Percentiles rank a stretch among this genome's conserved stretches.
Evolutionary conservation across 2,888 invertebrate species (phyloP).

Genomic region (Caenorhabditis sp.): DNA sequence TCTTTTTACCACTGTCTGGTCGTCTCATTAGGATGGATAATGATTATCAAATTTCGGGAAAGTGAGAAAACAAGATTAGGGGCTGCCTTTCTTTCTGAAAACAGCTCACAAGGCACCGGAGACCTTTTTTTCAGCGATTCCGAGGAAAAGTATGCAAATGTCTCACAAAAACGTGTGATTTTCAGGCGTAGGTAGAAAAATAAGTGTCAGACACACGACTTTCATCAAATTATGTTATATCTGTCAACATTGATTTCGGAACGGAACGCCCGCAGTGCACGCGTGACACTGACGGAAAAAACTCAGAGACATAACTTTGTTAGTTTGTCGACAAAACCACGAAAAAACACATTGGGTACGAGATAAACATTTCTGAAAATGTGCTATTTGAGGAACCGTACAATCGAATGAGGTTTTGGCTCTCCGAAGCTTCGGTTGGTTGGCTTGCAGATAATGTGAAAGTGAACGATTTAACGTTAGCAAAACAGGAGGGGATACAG

Average conservation of each 20-base stretch:
- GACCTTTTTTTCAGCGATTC: not conserved
- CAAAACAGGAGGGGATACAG: too few species aligned
- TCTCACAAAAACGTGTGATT: too few species aligned
- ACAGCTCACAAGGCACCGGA: not conserved
- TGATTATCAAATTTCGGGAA: constrained; percentile 43
- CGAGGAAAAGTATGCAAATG: too few species aligned
- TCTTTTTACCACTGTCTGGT: constrained; percentile 13
- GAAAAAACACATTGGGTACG: not conserved
- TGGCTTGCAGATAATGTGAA: too few species aligned
- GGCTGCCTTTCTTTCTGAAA: not conserved
- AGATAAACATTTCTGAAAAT: too few species aligned
- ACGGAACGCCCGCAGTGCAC: constrained; percentile 23
- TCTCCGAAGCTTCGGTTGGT: too few species aligned
- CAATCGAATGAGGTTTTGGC: too few species aligned
- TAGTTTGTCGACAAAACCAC: constrained; percentile 1
- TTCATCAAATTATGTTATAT: constrained; percentile 7
- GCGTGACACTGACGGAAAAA: not conserved
- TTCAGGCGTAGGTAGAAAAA: too few species aligned
- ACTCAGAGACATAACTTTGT: constrained; percentile 19
- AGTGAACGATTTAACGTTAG: too few species aligned
- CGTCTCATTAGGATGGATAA: constrained; percentile 51
- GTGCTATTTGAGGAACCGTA: too few species aligned
- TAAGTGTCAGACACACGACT: not conserved
- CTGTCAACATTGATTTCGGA: constrained; percentile 42
- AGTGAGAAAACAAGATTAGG: not conserved